These are phyloP conservation scores for Gymnocheta viridis DNA, from an alignment of 2,888 invertebrate genomes.

Conservation along the genomic window DNA sequence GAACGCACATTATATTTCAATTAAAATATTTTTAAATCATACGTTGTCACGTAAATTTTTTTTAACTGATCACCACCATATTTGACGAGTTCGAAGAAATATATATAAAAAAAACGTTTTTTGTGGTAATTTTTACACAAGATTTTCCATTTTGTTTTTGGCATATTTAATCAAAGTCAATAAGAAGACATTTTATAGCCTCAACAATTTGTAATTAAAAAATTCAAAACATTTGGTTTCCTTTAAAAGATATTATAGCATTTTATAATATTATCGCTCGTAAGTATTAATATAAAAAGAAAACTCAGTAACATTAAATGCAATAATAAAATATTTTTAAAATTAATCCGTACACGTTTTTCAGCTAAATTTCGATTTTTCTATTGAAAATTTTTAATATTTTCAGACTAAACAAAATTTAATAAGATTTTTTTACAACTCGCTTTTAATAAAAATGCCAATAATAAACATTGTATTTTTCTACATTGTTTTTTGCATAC, in stretches of 20 bases:
- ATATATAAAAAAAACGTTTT: neutral
- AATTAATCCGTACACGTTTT: neutral
- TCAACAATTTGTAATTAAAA: neutral
- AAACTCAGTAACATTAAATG: neutral
- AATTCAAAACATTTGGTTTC: neutral
- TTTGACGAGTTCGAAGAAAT: neutral
- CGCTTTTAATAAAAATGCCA: neutral
- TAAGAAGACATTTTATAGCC: slow-evolving; percentile 1
- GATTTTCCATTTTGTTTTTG: neutral
- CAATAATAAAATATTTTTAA: neutral
- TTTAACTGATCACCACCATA: neutral
- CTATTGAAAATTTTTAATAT: neutral
- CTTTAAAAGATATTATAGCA: neutral
- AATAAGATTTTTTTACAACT: neutral
- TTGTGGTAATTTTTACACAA: neutral
- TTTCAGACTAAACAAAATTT: slow-evolving; percentile 25
- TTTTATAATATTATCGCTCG: neutral
- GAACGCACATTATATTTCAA: slow-evolving; percentile 22
- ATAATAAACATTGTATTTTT: neutral
- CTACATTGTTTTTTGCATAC: neutral
- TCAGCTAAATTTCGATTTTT: slow-evolving; percentile 17
- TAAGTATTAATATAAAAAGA: neutral
- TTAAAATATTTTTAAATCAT: slow-evolving; percentile 27
- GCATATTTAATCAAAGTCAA: neutral
- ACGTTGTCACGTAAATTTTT: slow-evolving; percentile 21